Conservation (phyloP, 2,797 vertebrate genomes). For the Galaxias olidus region DNA sequence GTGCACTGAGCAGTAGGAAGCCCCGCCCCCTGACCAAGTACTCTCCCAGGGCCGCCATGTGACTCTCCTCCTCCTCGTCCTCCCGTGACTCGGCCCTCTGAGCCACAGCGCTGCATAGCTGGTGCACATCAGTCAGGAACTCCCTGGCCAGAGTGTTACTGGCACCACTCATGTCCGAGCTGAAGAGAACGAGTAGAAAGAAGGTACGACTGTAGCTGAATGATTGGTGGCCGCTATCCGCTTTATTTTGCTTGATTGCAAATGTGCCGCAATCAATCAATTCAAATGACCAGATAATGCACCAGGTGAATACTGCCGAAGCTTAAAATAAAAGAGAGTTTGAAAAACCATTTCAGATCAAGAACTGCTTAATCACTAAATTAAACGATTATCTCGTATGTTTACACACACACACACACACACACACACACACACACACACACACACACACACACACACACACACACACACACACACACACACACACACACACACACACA, state of each 20-base stretch:
- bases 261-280: too few species aligned
- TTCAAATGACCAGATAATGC: background rate
- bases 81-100: slow-evolving; percentile 86
- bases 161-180: slow-evolving; percentile 95
- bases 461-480: background rate
- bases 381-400: too few species aligned
- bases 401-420: background rate
- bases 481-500: background rate
- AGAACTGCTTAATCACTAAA: too few species aligned
- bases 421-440: slow-evolving; percentile 3
- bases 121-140: slow-evolving; percentile 96
- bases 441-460: background rate
- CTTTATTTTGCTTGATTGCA: too few species aligned
- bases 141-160: slow-evolving; percentile 96
- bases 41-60: slow-evolving; percentile 94
- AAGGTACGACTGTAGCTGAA: background rate
- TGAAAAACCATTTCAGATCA: too few species aligned
- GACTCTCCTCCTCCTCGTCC: slow-evolving; percentile 93
- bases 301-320: background rate
- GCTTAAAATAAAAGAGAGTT: too few species aligned
- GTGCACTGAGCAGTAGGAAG: slow-evolving; percentile 88
- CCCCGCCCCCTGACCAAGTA: slow-evolving; percentile 94
- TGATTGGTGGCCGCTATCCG: background rate
- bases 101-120: slow-evolving; percentile 92
- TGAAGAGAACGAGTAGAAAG: slow-evolving; percentile 47